phyloP scores from a whole-genome alignment of 2,888 invertebrate species.

The Hirtodrosophila confusa region DNA sequence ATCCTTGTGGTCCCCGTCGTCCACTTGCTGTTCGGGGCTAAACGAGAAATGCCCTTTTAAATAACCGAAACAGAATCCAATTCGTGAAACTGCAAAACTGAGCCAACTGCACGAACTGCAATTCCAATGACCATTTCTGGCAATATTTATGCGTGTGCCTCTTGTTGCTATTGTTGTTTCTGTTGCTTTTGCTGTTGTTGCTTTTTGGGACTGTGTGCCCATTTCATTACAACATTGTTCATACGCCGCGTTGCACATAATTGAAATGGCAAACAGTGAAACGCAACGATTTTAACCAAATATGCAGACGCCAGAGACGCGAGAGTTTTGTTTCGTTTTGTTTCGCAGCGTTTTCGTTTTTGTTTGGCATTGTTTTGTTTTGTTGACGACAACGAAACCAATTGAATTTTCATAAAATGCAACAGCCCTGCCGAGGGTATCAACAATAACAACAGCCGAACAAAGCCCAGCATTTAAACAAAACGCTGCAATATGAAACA shows the following conservation, averaged over 20 bases:
- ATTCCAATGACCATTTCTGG: constrained; percentile 64
- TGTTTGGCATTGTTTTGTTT: constrained; percentile 24
- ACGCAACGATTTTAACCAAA: constrained; percentile 75
- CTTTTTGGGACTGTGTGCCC: constrained; percentile 50
- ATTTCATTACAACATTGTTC: constrained; percentile 79
- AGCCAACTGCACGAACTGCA: constrained; percentile 37
- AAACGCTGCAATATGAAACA: constrained; percentile 77
- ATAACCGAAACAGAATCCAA: constrained; percentile 74
- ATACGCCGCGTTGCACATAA: constrained; percentile 80
- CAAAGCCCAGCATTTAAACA: constrained; percentile 72
- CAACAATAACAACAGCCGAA: constrained; percentile 54
- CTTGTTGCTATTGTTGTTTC: constrained; percentile 20
- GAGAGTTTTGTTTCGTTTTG: constrained; percentile 28
- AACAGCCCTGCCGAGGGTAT: constrained; percentile 44
- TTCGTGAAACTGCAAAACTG: constrained; percentile 42
- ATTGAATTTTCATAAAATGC: constrained; percentile 77
- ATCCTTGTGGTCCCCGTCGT: background rate
- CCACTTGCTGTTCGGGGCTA: constrained; percentile 20
- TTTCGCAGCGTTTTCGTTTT: background rate
- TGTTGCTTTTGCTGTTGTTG: constrained; percentile 16
- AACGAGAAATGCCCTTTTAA: constrained; percentile 73
- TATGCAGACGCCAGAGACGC: constrained; percentile 49
- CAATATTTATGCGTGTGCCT: constrained; percentile 69
- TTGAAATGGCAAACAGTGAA: constrained; percentile 80
- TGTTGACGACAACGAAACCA: constrained; percentile 63